Evolutionary conservation across 2,113 vertebrate genomes (phyloP), one percentile per base, ranked within the genome.

Genomic region (Corythornis vintsioides): DNA sequence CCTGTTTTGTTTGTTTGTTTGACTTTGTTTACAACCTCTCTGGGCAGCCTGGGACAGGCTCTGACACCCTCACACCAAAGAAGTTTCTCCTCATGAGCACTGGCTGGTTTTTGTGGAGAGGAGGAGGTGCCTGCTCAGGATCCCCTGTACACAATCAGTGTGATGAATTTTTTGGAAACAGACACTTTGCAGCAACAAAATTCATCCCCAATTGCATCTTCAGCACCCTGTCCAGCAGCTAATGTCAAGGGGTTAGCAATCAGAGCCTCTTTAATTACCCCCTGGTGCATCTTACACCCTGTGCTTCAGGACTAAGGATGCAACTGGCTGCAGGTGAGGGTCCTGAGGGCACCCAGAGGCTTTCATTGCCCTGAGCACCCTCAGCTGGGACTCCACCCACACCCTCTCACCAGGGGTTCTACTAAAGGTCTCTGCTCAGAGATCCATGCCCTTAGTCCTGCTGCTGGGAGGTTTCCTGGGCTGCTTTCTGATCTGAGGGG

Each of bases 401-500:
- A 28, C 16, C 38, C 24, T 63, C 31, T 45, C 42, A 19, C 1
- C 6, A 53, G 6, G 10, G 12, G 1, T 14, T 76, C 29, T 77
- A 14, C 3, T 77, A 56, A 56, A 56, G 28, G 53, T 15, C 53
- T 63, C 47, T 73, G 20, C 26, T 65, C 45, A 14, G 18, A 20
- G 13, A 15, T 1, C 2, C 20, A 29, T 31, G 2, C 6, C 2
- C 5, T 20, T 9, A 10, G 15, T 14, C 3, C 14, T 60, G 18
- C 12, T 66, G 13, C 5, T 33, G 10, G 29, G 8, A 13, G 6
- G 0, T 45, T 50, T 45, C 2, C 11, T 47, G 8, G 33, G 21
- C 19, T 72, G 38, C 7, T 0, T 1, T 52, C 4, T 67, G 66
- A 8, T 0, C 0, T 31, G 31, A 6, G 0, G 0, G 5, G 2